Evolutionary conservation across 2,797 vertebrate genomes (phyloP).

Genomic region (Micropoecilia bifurca): DNA sequence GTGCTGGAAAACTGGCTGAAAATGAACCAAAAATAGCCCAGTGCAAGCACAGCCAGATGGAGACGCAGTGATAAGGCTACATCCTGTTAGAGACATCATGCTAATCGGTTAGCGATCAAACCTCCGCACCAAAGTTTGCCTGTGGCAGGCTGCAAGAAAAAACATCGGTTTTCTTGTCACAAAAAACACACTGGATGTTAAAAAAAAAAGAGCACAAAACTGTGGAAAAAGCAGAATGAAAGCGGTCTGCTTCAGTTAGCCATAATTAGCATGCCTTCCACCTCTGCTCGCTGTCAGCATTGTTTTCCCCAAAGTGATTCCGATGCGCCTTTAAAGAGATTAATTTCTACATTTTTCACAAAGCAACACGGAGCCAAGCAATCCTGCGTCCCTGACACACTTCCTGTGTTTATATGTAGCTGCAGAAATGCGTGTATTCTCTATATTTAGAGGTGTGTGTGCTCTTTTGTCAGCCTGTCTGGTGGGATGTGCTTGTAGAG

Average conservation of each 20-base stretch:
- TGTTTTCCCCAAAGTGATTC: background rate
- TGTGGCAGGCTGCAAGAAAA: slow-evolving; percentile 3
- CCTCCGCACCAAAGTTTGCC: slow-evolving; percentile 6
- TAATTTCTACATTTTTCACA: background rate
- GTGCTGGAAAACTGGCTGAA: background rate
- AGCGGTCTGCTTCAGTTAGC: background rate
- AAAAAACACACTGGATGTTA: background rate
- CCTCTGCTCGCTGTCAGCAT: background rate
- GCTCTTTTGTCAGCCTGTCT: slow-evolving; percentile 27
- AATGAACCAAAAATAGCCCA: background rate
- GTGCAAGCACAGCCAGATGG: background rate
- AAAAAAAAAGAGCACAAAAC: background rate
- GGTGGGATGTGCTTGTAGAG: slow-evolving; percentile 19
- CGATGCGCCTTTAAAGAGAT: background rate
- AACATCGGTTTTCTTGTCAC: background rate
- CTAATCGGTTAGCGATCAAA: background rate
- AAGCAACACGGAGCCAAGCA: background rate
- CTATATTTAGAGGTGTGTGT: background rate
- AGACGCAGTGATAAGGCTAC: background rate
- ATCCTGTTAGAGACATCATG: background rate
- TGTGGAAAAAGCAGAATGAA: background rate
- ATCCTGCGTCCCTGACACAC: background rate
- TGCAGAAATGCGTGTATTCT: background rate
- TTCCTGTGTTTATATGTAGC: background rate
- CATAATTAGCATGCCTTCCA: background rate